These are phyloP conservation scores for Chironomus riparius DNA, from an alignment of 2,888 invertebrate species.

Conservation along the genomic window DNA sequence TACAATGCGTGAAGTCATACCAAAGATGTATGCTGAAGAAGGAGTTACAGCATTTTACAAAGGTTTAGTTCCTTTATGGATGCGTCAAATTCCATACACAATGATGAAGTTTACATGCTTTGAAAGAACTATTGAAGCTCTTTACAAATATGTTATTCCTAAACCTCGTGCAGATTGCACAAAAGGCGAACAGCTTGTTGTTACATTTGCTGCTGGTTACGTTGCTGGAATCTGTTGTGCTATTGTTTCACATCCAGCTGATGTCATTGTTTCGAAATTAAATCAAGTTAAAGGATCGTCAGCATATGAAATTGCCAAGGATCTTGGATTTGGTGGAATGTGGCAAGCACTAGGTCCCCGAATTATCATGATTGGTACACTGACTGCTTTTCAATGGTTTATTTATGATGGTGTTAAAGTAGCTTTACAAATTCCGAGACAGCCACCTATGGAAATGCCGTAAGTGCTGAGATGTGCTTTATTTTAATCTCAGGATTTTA, in stretches of 20 bases:
- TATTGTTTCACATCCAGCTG: slow-evolving; percentile 82
- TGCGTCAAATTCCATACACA: slow-evolving; percentile 78
- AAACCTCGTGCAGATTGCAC: slow-evolving; percentile 70
- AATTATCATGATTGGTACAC: slow-evolving; percentile 94
- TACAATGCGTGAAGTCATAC: slow-evolving; percentile 64
- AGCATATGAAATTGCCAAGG: slow-evolving; percentile 36
- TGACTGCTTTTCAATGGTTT: slow-evolving; percentile 94
- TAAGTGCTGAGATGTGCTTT: no score
- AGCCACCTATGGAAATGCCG: slow-evolving; percentile 94
- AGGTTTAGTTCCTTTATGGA: slow-evolving; percentile 75
- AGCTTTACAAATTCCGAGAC: slow-evolving; percentile 67
- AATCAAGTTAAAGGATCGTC: slow-evolving; percentile 64
- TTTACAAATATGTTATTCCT: slow-evolving; percentile 70
- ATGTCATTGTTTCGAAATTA: slow-evolving; percentile 81
- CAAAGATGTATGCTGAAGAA: slow-evolving; percentile 66
- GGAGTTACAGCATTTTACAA: slow-evolving; percentile 72
- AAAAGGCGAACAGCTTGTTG: slow-evolving; percentile 70
- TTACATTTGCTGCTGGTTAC: slow-evolving; percentile 83
- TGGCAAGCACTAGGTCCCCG: slow-evolving; percentile 52
- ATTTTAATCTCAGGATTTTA: no score
- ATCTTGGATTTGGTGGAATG: slow-evolving; percentile 39
- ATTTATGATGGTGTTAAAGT: slow-evolving; percentile 96
- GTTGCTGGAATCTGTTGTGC: slow-evolving; percentile 92
- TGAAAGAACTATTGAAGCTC: slow-evolving; percentile 71
- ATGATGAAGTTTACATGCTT: slow-evolving; percentile 95